phyloP scores from a whole-genome alignment of 2,797 vertebrate genomes.

The Zenarchopterus dispar region DNA sequence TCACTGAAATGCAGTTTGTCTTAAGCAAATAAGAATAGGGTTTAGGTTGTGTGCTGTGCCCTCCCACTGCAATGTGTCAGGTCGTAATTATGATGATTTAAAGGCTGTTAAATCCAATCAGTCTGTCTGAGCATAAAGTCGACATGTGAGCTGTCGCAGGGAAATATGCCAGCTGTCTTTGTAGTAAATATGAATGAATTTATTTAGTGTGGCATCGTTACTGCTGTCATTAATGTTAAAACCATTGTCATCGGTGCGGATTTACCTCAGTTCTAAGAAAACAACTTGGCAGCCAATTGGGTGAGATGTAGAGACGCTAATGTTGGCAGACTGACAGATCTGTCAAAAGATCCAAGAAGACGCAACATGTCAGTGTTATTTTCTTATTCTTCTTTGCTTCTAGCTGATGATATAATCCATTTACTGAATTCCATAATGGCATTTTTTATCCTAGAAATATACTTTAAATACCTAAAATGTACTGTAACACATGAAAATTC shows the following conservation, averaged over 20 bases:
- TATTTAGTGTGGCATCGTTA: constrained; percentile 19
- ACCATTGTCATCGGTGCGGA: constrained; percentile 12
- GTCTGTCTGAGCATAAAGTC: constrained; percentile 33
- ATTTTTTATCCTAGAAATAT: constrained; percentile 25
- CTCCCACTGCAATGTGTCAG: constrained; percentile 46
- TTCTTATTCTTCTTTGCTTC: constrained; percentile 11
- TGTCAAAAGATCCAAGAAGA: constrained; percentile 12
- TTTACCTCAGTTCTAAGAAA: not conserved
- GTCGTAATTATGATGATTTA: constrained; percentile 69
- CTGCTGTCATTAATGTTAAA: constrained; percentile 32
- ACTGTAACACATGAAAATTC: not conserved
- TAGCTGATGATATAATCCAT: constrained; percentile 32
- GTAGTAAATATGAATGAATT: constrained; percentile 19
- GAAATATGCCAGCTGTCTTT: constrained; percentile 30
- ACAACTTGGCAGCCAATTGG: constrained; percentile 21
- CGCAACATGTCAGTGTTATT: not conserved
- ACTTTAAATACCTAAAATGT: not conserved
- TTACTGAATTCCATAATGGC: constrained; percentile 24
- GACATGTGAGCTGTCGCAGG: constrained; percentile 32
- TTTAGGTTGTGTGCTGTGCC: constrained; percentile 24
- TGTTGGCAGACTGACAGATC: constrained; percentile 4
- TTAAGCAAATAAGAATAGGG: constrained; percentile 23
- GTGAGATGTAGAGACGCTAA: constrained; percentile 10
- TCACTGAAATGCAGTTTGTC: constrained; percentile 27
- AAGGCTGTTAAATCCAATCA: constrained; percentile 56